Evolutionary conservation across 2,888 invertebrate species (phyloP).

Genomic region (Cheilosia variabilis): DNA sequence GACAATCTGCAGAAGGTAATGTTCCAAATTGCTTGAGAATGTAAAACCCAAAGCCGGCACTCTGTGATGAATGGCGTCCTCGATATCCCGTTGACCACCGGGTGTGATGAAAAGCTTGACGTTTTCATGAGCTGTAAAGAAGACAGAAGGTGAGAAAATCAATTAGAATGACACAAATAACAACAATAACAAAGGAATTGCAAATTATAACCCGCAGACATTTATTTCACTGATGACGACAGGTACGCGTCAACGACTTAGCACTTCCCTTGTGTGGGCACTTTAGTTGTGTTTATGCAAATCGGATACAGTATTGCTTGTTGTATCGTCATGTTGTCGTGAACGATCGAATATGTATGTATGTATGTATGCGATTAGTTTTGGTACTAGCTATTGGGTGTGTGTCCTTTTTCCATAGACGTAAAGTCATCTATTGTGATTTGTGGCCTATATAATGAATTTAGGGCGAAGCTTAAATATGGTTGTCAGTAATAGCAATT

Average conservation of each 20-base stretch:
- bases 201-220: neutral
- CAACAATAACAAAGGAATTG: neutral
- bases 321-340: neutral
- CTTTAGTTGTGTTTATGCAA: slow-evolving; percentile 7
- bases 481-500: too few species aligned
- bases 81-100: slow-evolving; percentile 77
- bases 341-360: neutral
- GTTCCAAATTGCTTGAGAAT: slow-evolving; percentile 77
- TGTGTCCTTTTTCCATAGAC: too few species aligned
- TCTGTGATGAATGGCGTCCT: slow-evolving; percentile 78
- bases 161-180: slow-evolving; percentile 10
- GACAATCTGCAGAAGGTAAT: slow-evolving; percentile 77
- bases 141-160: neutral
- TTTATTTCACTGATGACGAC: slow-evolving; percentile 5
- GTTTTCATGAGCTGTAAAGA: slow-evolving; percentile 74
- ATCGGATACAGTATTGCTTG: neutral
- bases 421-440: too few species aligned
- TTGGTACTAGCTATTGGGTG: too few species aligned
- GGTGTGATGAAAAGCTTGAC: slow-evolving; percentile 77
- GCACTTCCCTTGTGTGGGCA: neutral
- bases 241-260: slow-evolving; percentile 6
- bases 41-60: slow-evolving; percentile 78
- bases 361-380: neutral
- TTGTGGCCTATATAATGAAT: too few species aligned
- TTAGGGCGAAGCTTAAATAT: too few species aligned